Evolutionary conservation across 2,797 vertebrate genomes (phyloP).

Genomic region (Mycteria americana): DNA sequence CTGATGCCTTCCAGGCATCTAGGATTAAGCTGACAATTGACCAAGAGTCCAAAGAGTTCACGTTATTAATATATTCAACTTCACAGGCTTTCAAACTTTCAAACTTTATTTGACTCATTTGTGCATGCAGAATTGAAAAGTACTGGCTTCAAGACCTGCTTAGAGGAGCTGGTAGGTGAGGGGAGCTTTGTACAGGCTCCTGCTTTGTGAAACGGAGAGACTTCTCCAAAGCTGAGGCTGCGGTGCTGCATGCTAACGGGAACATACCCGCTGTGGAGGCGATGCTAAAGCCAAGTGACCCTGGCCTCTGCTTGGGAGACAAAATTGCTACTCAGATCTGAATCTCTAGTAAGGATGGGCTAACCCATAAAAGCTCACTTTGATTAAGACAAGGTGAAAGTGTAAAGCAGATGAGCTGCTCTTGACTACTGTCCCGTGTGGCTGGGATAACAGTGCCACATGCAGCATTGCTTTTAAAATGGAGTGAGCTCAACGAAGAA

Average conservation of each 20-base stretch:
- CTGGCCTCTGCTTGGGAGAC: not conserved
- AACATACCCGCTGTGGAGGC: accelerated
- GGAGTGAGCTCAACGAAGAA: not conserved
- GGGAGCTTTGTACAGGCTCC: not conserved
- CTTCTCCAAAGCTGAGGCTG: not conserved
- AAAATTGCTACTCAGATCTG: not conserved
- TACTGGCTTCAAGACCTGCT: not conserved
- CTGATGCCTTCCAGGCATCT: slow-evolving; percentile 55
- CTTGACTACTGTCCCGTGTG: too few relatives aligned
- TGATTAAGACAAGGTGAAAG: not conserved
- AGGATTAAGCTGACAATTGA: slow-evolving; percentile 67
- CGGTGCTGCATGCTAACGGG: accelerated
- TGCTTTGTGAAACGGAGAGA: not conserved
- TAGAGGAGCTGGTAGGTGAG: not conserved
- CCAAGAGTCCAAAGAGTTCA: slow-evolving; percentile 58
- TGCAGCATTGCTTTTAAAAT: too few relatives aligned
- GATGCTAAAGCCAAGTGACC: not conserved
- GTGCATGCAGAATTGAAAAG: not conserved
- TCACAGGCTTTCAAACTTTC: slow-evolving; percentile 32
- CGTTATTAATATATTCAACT: slow-evolving; percentile 37
- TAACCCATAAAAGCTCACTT: not conserved
- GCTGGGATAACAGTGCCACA: accelerated
- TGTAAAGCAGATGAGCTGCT: not conserved
- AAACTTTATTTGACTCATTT: slow-evolving; percentile 55
- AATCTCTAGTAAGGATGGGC: not conserved